Evolutionary conservation across 2,113 vertebrate genomes (phyloP), one percentile per base, ranked within the genome.

Genomic region (Varanus salvator): DNA sequence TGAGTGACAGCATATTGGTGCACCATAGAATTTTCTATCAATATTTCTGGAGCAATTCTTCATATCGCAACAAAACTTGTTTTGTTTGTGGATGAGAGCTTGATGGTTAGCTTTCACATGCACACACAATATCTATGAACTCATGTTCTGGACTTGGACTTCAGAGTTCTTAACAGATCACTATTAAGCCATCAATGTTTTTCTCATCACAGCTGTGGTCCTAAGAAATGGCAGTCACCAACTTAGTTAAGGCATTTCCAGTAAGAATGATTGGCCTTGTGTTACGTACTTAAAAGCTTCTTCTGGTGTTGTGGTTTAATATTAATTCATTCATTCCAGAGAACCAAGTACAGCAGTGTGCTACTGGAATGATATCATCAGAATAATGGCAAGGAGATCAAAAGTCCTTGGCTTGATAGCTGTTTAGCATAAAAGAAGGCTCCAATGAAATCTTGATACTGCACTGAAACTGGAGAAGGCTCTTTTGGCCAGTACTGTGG

Each of bases 1-100:
- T 88, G 60, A 82, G 68, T 88, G 50, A 44, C 50, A 64, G 69
- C 80, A 64, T 60, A 60, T 82, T 75, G 52, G 78, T 88, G 52
- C 27, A 64, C 69, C 19, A 23, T 60, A 80, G 68, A 6, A 83
- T 9, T 83, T n/a, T 25, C 71, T 52, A 60, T 38, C n/a, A 54
- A 21, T 81, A 48, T 48, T 15, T 27, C 23, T 48, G 44, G 44
- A 60, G 54, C 25, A 60, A 9, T 71, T 34, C 9, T 17, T 72
- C 52, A 54, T 31, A 44, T 44, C 38, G 54, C 52, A 75, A 75
- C 48, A 88, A 82, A 4, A 8, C 66, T 6, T 83, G 5, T 25
- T 83, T 83, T 66, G 44, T 83, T 8, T 9, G 78, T 74, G 15
- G 14, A 74, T 74, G n/a, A n/a, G 31, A 74, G n/a, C 72, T 74